phyloP scores from a whole-genome alignment of 2,888 invertebrate species.

The Macrosiphum euphorbiae region DNA sequence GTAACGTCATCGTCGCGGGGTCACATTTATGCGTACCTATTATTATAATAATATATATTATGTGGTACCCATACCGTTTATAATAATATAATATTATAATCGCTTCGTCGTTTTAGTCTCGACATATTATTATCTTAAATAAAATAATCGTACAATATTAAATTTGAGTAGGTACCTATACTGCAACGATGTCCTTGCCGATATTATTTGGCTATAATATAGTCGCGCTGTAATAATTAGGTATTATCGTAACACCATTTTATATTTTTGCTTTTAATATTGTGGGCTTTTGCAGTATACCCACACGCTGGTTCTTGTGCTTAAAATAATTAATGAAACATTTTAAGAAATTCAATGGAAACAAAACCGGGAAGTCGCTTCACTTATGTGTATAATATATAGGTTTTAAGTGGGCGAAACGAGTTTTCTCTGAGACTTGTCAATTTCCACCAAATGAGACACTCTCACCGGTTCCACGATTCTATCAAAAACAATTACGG shows the following conservation, averaged over 20 bases:
- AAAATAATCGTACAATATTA: background rate
- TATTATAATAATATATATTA: background rate
- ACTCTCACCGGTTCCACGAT: too few species aligned
- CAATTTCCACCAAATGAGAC: background rate
- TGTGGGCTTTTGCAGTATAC: too few species aligned
- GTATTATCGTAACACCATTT: background rate
- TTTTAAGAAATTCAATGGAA: background rate
- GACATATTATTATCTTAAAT: background rate
- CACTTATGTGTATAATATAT: background rate
- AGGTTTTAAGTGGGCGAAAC: background rate
- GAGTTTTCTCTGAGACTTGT: background rate
- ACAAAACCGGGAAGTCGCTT: background rate
- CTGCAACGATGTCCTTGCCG: background rate
- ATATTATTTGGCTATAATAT: background rate
- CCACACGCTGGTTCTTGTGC: background rate
- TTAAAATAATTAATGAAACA: background rate
- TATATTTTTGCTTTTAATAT: background rate
- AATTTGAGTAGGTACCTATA: background rate
- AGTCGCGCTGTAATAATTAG: background rate
- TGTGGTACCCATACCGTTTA: background rate
- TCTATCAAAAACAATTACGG: background rate
- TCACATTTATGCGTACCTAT: background rate
- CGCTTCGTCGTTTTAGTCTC: background rate
- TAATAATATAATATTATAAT: background rate
- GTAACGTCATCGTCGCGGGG: background rate